phyloP scores from a whole-genome alignment of 2,797 vertebrate species.

The Mus spretus region DNA sequence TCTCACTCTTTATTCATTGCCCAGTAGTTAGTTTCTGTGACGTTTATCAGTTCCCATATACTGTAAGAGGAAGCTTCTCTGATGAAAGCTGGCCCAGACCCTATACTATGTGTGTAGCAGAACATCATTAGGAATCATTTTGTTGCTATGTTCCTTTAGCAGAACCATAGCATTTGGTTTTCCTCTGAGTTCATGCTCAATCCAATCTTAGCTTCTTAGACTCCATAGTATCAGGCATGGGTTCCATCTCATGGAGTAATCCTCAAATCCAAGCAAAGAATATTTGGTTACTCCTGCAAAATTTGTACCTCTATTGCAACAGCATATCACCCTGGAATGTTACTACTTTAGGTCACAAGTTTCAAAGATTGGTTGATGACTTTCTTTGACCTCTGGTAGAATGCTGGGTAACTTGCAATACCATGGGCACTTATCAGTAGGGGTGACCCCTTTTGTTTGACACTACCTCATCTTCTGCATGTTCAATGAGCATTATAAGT shows the following conservation, averaged over 20 bases:
- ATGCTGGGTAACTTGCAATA: not conserved
- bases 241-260: not conserved
- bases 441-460: not conserved
- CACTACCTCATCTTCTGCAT: not conserved
- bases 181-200: not conserved
- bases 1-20: not conserved
- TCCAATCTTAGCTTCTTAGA: not conserved
- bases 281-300: not conserved
- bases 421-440: not conserved
- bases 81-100: not conserved
- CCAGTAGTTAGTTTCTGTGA: not conserved
- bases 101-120: not conserved
- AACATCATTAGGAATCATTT: not conserved
- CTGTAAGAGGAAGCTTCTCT: not conserved
- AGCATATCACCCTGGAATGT: not conserved
- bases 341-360: not conserved
- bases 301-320: not conserved
- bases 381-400: not conserved
- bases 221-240: not conserved
- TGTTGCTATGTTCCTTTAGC: not conserved
- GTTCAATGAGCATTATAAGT: not conserved
- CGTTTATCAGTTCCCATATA: not conserved
- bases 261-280: not conserved
- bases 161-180: not conserved
- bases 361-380: not conserved